phyloP scores from a whole-genome alignment of 1,140 invertebrate genomes.

The Mercenaria mercenaria region DNA sequence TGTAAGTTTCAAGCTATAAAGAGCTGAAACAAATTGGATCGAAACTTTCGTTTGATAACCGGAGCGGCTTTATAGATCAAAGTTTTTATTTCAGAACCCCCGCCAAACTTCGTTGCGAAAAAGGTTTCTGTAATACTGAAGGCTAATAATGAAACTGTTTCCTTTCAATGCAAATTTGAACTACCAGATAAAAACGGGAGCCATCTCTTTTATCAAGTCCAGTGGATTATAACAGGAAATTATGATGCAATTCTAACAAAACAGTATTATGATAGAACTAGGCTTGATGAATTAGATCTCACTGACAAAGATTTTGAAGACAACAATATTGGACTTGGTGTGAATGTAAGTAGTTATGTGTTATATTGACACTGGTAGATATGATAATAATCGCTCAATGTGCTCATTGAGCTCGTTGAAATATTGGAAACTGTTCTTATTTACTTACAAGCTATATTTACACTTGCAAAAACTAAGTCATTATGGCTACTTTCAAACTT shows the following conservation, averaged over 20 bases:
- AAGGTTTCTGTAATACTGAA: background rate
- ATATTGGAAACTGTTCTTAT: too few species aligned
- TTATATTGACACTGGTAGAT: too few species aligned
- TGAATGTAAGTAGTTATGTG: background rate
- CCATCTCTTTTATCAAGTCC: slow-evolving; percentile 18
- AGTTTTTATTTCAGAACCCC: background rate
- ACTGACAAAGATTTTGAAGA: slow-evolving; percentile 20
- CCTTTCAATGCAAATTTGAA: slow-evolving; percentile 40
- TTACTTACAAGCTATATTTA: too few species aligned
- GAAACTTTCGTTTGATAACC: too few species aligned
- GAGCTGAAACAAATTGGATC: too few species aligned
- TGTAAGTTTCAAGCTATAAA: too few species aligned
- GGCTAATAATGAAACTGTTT: background rate
- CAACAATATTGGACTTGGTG: background rate
- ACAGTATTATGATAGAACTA: background rate
- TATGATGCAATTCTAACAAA: background rate
- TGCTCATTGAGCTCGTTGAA: too few species aligned
- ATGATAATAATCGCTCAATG: too few species aligned
- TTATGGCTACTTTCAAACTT: too few species aligned
- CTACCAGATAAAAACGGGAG: background rate
- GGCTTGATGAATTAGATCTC: background rate
- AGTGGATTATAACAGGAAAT: slow-evolving; percentile 14
- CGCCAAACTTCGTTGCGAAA: slow-evolving; percentile 8
- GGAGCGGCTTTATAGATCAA: too few species aligned
- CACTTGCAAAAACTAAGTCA: too few species aligned